Evolutionary conservation across 2,797 vertebrate genomes (phyloP), one percentile per base, ranked within the genome.

Genomic region (Lagodon rhomboides): DNA sequence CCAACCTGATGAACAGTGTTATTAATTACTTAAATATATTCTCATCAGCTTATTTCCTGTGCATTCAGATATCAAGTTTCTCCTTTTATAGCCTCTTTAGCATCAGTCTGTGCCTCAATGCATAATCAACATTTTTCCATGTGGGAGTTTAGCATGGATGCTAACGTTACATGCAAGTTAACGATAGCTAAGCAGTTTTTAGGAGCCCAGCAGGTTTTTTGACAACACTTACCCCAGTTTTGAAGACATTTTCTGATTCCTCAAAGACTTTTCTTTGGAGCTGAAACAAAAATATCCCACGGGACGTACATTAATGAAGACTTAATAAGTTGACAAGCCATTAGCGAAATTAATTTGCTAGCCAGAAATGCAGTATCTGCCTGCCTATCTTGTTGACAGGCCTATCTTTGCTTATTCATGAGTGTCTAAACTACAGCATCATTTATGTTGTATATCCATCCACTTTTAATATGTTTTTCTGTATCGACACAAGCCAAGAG

Each of bases 21-120:
- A 49, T 51, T 27, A 3, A 44, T 23, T 17, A 5, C 25, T 3
- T n/a, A 3, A 12, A 10, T 15, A 6, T 3, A 9, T 5, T 61
- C 27, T 2, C 5, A 54, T 30, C 17, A 16, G 22, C 3, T n/a
- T n/a, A 22, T 18, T 47, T 22, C 23, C 13, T n/a, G 0, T 22
- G 23, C 0, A 0, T 17, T 27, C 7, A 15, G 2, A 13, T 10
- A 4, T 4, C 8, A n/a, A 1, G 3, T 53, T 53, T 16, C 3
- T 6, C 12, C 10, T n/a, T 18, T 63, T 18, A 6, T n/a, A 4
- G 10, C 56, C 5, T 22, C 15, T 16, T 1, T 9, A 50, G 9
- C 22, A 23, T 15, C 8, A 12, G 12, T 13, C 25, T 34, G 2
- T 12, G 27, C 13, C 13, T 30, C 27, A 27, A 18, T 8, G 3